Evolutionary conservation across 2,888 invertebrate genomes (phyloP).

Genomic region (Piscicola geometra): DNA sequence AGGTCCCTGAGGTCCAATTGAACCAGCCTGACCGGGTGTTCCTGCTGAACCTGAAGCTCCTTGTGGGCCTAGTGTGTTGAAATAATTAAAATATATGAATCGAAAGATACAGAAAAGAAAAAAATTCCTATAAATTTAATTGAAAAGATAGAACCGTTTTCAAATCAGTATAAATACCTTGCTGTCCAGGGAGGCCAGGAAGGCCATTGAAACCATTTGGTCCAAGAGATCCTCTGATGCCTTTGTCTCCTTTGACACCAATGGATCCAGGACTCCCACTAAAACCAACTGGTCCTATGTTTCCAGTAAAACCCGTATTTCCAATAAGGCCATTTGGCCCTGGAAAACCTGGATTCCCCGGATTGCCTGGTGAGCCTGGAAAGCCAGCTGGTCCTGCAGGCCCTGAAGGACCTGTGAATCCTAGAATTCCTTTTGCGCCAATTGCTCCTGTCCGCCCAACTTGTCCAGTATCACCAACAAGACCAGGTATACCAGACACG

Average conservation of each 20-base stretch:
- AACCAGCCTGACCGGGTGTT: constrained; percentile 39
- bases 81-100: no score
- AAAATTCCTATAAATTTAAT: no score
- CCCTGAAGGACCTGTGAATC: constrained; percentile 36
- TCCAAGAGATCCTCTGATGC: constrained; percentile 35
- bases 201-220: constrained; percentile 63
- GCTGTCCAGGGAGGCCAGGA: background rate
- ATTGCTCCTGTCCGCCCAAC: constrained; percentile 67
- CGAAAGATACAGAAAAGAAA: no score
- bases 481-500: constrained; percentile 18
- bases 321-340: constrained; percentile 66
- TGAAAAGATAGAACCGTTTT: no score
- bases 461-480: constrained; percentile 61
- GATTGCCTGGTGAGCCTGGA: constrained; percentile 36
- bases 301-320: constrained; percentile 67
- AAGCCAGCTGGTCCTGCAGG: constrained; percentile 36
- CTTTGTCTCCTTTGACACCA: constrained; percentile 39
- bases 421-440: constrained; percentile 66
- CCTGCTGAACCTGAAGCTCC: constrained; percentile 33
- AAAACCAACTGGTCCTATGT: constrained; percentile 62
- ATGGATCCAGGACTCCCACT: constrained; percentile 35
- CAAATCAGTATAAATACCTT: no score
- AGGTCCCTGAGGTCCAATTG: constrained; percentile 32
- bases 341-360: constrained; percentile 28
- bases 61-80: constrained; percentile 27